Evolutionary conservation across 2,797 vertebrate species (phyloP).

Genomic region (Emydoidea blandingii): DNA sequence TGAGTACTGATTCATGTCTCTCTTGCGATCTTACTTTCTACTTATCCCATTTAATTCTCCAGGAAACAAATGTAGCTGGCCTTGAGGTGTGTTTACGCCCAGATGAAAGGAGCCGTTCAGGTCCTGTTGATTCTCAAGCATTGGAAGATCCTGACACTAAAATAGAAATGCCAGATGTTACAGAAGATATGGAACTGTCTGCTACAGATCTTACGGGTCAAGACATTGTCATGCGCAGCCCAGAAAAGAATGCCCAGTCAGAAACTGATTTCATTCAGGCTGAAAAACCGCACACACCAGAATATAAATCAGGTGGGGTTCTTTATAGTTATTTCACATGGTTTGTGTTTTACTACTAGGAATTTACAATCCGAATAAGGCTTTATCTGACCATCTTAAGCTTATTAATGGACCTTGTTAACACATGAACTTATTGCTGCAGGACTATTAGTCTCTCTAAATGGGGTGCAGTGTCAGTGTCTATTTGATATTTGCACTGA

Average conservation of each 20-base stretch:
- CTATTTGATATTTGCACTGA: neutral
- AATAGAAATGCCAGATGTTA: neutral
- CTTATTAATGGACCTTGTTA: neutral
- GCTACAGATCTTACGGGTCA: neutral
- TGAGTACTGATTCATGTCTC: neutral
- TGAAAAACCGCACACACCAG: neutral
- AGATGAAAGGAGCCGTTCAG: neutral
- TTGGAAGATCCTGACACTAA: neutral
- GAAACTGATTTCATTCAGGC: neutral
- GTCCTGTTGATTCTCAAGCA: conserved; percentile 10
- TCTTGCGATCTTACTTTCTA: neutral
- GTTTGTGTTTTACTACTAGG: neutral
- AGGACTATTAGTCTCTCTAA: neutral
- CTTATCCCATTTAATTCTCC: neutral
- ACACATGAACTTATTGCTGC: neutral
- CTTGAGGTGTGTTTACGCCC: neutral
- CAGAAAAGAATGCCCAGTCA: neutral
- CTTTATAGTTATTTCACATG: neutral
- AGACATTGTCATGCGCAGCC: conserved; percentile 55
- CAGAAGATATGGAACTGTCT: conserved; percentile 30
- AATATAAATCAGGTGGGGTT: neutral
- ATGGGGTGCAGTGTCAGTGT: neutral
- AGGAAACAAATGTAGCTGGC: neutral
- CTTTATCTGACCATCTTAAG: neutral
- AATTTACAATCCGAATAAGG: accelerated